A percentile compares a stretch with the other conserved stretches of the same genome.
These are phyloP conservation scores for Plectropomus leopardus DNA, from an alignment of 2,113 vertebrate species.

Conservation along the genomic window DNA sequence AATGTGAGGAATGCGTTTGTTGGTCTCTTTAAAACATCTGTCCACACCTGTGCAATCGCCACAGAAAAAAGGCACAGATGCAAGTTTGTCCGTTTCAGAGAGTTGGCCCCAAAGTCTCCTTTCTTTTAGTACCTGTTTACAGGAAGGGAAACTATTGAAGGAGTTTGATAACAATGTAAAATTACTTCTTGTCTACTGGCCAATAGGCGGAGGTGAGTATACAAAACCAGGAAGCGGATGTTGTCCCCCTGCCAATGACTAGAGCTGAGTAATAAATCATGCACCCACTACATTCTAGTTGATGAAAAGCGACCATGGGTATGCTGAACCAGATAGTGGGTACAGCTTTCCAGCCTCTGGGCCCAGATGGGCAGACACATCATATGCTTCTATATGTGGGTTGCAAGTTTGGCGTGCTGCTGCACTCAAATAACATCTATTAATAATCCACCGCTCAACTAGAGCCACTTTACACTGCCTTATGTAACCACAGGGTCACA, in stretches of 20 bases:
- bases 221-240: conserved; percentile 33
- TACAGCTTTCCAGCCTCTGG: conserved; percentile 20
- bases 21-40: neutral
- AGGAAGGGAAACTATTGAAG: neutral
- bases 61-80: neutral
- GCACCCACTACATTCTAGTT: neutral
- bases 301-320: conserved; percentile 12
- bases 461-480: conserved; percentile 44
- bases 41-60: neutral
- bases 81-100: neutral
- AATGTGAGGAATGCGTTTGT: conserved; percentile 30
- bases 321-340: conserved; percentile 33
- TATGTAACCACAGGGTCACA: conserved; percentile 61
- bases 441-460: conserved; percentile 58
- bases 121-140: neutral
- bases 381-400: conserved; percentile 43
- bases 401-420: conserved; percentile 32
- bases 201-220: conserved; percentile 4
- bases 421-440: conserved; percentile 61
- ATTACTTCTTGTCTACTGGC: neutral
- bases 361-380: conserved; percentile 39
- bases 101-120: neutral
- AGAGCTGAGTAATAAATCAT: conserved; percentile 34
- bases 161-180: conserved; percentile 1
- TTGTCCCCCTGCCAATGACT: conserved; percentile 19